A percentile compares a stretch with the other conserved stretches of the same genome.
Evolutionary conservation across 2,888 invertebrate genomes (phyloP).

Genomic region (Watsonalla binaria): DNA sequence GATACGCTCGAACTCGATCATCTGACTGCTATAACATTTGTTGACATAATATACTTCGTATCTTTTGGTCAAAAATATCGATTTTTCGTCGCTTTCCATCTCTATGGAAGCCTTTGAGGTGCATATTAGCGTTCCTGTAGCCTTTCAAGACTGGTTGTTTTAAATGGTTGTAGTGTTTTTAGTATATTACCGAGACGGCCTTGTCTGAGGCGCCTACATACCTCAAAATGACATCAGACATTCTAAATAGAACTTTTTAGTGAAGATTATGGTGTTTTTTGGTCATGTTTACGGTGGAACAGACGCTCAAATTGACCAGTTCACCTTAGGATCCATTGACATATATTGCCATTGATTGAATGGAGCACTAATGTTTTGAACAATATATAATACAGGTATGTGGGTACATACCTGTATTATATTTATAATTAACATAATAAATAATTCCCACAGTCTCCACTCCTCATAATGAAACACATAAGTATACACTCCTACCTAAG

Average conservation of each 20-base stretch:
- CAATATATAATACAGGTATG: too few relatives aligned
- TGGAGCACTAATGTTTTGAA: too few relatives aligned
- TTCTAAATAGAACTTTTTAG: constrained; percentile 64
- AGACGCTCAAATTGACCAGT: constrained; percentile 13
- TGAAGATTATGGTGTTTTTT: constrained; percentile 44
- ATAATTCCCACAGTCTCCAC: too few relatives aligned
- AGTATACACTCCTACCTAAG: too few relatives aligned
- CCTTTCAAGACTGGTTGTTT: constrained; percentile 17
- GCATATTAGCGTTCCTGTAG: constrained; percentile 11
- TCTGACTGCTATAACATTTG: constrained; percentile 35
- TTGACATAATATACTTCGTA: constrained; percentile 43
- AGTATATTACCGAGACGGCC: constrained; percentile 44
- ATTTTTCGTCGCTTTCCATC: not conserved
- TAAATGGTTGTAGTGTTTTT: constrained; percentile 33
- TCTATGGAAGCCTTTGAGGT: constrained; percentile 1
- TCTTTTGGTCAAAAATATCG: constrained; percentile 9
- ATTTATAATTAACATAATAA: too few relatives aligned
- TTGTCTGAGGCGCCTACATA: constrained; percentile 59
- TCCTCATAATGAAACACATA: too few relatives aligned
- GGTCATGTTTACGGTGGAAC: constrained; percentile 14
- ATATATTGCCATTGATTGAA: not conserved
- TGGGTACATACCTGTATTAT: too few relatives aligned
- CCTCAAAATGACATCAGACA: constrained; percentile 63
- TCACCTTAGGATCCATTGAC: constrained; percentile 18
- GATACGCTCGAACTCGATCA: constrained; percentile 10